phyloP scores from a whole-genome alignment of 2,888 invertebrate species.

The Leucophora obtusa region DNA sequence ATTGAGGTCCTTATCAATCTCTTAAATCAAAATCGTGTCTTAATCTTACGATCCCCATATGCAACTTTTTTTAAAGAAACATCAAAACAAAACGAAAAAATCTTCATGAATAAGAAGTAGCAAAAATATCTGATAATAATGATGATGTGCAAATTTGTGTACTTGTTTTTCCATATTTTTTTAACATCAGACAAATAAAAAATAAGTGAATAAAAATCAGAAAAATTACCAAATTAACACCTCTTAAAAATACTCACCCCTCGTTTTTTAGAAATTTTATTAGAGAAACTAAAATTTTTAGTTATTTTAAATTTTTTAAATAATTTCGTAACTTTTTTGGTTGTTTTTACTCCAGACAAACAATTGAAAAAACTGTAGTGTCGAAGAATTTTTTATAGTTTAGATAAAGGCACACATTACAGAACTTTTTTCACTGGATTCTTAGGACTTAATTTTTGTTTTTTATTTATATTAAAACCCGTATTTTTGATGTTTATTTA shows the following conservation, averaged over 20 bases:
- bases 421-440: constrained; percentile 20
- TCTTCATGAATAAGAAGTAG: constrained; percentile 1
- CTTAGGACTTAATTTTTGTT: constrained; percentile 4
- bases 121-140: neutral
- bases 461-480: constrained; percentile 6
- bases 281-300: neutral
- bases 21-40: too few species aligned
- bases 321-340: constrained; percentile 36
- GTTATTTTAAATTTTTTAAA: neutral
- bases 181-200: neutral
- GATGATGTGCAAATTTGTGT: constrained; percentile 36
- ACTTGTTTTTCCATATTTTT: constrained; percentile 8
- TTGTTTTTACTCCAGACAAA: constrained; percentile 18
- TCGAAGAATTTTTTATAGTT: constrained; percentile 18
- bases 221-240: neutral
- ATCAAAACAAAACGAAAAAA: constrained; percentile 8
- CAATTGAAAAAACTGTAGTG: constrained; percentile 15
- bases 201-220: neutral
- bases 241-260: constrained; percentile 27
- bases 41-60: neutral
- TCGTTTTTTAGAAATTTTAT: constrained; percentile 2
- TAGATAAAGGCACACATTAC: constrained; percentile 62
- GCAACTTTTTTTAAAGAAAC: constrained; percentile 25
- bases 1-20: too few species aligned
- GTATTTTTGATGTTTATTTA: neutral